Evolutionary conservation across 2,888 invertebrate genomes (phyloP).

Genomic region (Folsomia manolachei): DNA sequence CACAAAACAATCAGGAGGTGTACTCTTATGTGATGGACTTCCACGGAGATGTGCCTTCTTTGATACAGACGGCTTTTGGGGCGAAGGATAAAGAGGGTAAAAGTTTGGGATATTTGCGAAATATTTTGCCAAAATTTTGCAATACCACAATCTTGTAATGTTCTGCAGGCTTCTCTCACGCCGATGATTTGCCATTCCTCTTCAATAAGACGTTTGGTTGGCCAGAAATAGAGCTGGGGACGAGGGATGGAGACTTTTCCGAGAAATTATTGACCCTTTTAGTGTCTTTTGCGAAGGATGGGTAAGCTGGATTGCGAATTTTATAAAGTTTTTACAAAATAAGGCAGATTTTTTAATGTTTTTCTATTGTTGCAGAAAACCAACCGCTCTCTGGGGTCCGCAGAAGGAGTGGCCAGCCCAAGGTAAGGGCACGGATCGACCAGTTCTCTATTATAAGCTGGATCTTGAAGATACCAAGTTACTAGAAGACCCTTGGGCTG

Average conservation of each 20-base stretch:
- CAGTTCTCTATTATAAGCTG: neutral
- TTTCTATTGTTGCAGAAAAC: no score
- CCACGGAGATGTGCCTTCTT: slow-evolving; percentile 30
- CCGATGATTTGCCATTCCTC: slow-evolving; percentile 43
- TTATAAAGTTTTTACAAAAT: no score
- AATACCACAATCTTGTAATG: neutral
- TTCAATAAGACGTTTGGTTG: slow-evolving; percentile 33
- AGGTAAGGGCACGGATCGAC: neutral
- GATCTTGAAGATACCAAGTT: neutral
- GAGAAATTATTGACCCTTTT: slow-evolving; percentile 37
- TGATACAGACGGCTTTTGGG: slow-evolving; percentile 16
- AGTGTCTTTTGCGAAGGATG: slow-evolving; percentile 42
- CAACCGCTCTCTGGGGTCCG: neutral
- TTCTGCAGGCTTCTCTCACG: slow-evolving; percentile 26
- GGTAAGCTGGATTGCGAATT: slow-evolving; percentile 37
- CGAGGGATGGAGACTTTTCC: slow-evolving; percentile 38
- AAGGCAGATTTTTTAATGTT: no score
- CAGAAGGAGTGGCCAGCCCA: neutral
- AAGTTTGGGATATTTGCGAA: neutral
- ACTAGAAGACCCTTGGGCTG: neutral
- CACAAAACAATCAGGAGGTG: slow-evolving; percentile 38
- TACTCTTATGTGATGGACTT: slow-evolving; percentile 41
- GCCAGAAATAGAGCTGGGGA: slow-evolving; percentile 23
- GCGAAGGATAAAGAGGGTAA: neutral
- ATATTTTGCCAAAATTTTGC: neutral